Evolutionary conservation across 2,797 vertebrate genomes (phyloP).

Genomic region (Halcyon smyrnensis): DNA sequence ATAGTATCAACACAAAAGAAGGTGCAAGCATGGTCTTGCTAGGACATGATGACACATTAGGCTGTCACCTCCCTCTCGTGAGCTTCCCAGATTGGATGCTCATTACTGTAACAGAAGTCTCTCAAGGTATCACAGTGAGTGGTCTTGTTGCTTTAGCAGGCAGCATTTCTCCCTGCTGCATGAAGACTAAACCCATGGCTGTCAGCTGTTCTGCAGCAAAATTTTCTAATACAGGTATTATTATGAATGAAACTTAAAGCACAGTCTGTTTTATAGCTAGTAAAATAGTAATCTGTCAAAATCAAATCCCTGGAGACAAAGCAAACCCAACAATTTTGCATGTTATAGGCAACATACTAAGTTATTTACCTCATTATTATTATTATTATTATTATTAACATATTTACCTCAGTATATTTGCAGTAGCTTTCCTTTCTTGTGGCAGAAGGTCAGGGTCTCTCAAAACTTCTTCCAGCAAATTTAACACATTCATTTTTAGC

Average conservation of each 20-base stretch:
- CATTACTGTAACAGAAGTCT: not conserved
- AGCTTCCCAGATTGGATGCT: not conserved
- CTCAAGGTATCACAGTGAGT: not conserved
- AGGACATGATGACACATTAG: not conserved
- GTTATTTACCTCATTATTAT: too few species aligned
- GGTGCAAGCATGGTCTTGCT: not conserved
- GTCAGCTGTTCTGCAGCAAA: not conserved
- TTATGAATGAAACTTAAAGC: not conserved
- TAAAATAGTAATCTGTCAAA: not conserved
- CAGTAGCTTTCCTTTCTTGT: constrained; percentile 96
- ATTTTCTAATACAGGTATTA: not conserved
- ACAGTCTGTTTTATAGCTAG: not conserved
- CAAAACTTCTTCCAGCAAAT: constrained; percentile 93
- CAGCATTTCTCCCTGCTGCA: not conserved
- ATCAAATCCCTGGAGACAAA: not conserved
- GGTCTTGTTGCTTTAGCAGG: not conserved
- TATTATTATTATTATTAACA: not conserved
- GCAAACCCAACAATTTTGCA: not conserved
- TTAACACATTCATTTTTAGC: constrained; percentile 92
- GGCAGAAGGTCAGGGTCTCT: constrained; percentile 95
- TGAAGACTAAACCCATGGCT: not conserved
- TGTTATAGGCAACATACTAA: not conserved
- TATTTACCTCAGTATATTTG: constrained; percentile 91
- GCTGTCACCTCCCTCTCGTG: not conserved
- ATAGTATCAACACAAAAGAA: not conserved